A percentile compares a stretch with the other conserved stretches of the same genome.
Evolutionary conservation across 2,797 vertebrate species (phyloP).

Genomic region (Danionella dracula): DNA sequence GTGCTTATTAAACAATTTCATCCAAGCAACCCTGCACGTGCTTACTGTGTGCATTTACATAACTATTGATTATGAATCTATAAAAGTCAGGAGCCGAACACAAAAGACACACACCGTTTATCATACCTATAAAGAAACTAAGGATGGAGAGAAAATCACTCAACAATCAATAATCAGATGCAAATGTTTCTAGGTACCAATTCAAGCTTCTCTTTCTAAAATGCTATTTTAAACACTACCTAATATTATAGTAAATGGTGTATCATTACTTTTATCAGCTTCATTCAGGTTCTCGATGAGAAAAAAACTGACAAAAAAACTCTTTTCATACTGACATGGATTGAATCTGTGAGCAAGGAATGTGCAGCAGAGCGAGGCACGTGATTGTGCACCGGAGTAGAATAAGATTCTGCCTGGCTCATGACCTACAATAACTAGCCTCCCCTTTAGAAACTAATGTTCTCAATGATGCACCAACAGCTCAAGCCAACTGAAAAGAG

Average conservation of each 20-base stretch:
- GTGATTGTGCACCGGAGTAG: conserved; percentile 46
- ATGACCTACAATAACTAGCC: conserved; percentile 41
- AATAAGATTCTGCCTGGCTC: conserved; percentile 34
- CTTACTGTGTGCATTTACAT: no score
- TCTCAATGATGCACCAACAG: background rate
- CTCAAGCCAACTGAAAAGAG: conserved; percentile 11
- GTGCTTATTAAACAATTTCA: background rate
- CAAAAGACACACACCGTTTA: background rate
- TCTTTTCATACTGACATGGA: no score
- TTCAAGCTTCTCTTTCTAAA: no score
- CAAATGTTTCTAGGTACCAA: no score
- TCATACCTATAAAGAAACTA: no score
- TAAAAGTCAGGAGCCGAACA: background rate
- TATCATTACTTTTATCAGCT: no score
- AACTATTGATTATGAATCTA: conserved; percentile 15
- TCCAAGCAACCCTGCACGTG: background rate
- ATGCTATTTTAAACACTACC: no score
- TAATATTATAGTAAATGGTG: no score
- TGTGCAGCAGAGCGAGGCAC: conserved; percentile 26
- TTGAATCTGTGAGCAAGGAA: conserved; percentile 40
- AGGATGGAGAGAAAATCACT: no score
- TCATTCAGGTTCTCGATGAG: no score
- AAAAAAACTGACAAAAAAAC: no score
- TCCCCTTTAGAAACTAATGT: conserved; percentile 2
- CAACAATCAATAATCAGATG: no score